Evolutionary conservation across 1,140 invertebrate genomes (phyloP).

Genomic region (Brachionus asplanchnoidis): DNA sequence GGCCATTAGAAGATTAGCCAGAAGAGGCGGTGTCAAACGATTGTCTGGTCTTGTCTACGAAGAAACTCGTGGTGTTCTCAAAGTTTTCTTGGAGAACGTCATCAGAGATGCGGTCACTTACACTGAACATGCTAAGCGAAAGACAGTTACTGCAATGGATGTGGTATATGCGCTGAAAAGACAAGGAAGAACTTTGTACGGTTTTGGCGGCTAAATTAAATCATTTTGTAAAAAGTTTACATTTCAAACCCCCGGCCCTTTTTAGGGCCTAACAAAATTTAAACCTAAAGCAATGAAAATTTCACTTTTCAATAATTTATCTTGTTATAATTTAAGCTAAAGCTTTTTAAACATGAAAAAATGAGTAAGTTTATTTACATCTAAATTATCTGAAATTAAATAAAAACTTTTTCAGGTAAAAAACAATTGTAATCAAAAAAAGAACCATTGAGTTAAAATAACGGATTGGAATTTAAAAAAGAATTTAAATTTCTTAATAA

Average conservation of each 20-base stretch:
- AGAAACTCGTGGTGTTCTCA: slow-evolving; percentile 34
- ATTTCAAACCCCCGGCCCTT: background rate
- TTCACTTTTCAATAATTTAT: too few relatives aligned
- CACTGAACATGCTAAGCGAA: slow-evolving; percentile 33
- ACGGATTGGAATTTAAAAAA: too few relatives aligned
- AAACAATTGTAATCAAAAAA: too few relatives aligned
- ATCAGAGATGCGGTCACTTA: slow-evolving; percentile 41
- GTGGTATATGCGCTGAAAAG: slow-evolving; percentile 19
- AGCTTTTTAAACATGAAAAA: too few relatives aligned
- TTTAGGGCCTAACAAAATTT: background rate
- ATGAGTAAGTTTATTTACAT: too few relatives aligned
- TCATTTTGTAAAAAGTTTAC: background rate
- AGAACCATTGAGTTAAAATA: too few relatives aligned
- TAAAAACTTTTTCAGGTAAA: too few relatives aligned
- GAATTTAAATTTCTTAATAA: too few relatives aligned
- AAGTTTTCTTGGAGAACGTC: slow-evolving; percentile 39
- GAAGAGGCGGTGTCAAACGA: slow-evolving; percentile 38
- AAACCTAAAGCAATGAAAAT: background rate
- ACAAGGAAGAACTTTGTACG: slow-evolving; percentile 40
- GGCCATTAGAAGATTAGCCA: slow-evolving; percentile 20
- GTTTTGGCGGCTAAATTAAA: slow-evolving; percentile 26
- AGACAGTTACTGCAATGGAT: slow-evolving; percentile 41
- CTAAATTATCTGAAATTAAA: too few relatives aligned
- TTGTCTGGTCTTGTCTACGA: slow-evolving; percentile 41
- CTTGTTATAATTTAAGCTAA: too few relatives aligned